Base-by-base conservation (phyloP, 2,888 invertebrate species). In the Agriopis aurantiaria region DNA sequence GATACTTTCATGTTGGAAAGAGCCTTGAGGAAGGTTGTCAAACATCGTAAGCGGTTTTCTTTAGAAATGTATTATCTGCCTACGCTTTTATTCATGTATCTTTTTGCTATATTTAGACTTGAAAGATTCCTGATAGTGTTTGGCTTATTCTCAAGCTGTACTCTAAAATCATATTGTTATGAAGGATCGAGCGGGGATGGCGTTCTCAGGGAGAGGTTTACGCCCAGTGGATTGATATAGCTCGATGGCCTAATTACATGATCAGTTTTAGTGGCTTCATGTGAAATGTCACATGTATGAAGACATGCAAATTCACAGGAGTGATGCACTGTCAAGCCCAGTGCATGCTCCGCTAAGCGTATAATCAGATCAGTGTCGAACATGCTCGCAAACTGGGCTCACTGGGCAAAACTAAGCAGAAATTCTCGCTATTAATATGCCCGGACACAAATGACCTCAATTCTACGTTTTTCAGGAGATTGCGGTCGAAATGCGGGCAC, bases 361-460 rank as follows among this genome's bases (percentile, higher is more conserved):
- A 60, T 86, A 83, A 86, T 86, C 81, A 77, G 72, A 84, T 82
- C 75, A 80, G 78, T 80, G 68, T 71, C 75, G 76, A 80, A 74
- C 78, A 69, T 68, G 68, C 68, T 64, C 62, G 69, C 69, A 61
- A 68, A 65, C 60, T 66, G 73, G 73, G 67, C 65, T 65, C 74
- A 75, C 12, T 55, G 46, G 33, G 33, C 46, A 48, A 58, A 58
- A 46, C 48, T 23, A 12, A 48, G 48, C 63, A 41, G 63, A 63
- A 68, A 58, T 17, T 1, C 14, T 45, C 11, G 45, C 60, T 55
- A 65, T 56, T 56, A 14, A 61, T 67, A 67, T 71, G 75, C 51
- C 60, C 63, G 71, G 63, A 58, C 40, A 48, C 10, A 67, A 41
- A 43, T 58, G 48, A 53, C 53, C 57, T 51, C 56, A 63, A 68